phyloP scores from a whole-genome alignment of 2,797 vertebrate species.

The Hafferia zeledoni region DNA sequence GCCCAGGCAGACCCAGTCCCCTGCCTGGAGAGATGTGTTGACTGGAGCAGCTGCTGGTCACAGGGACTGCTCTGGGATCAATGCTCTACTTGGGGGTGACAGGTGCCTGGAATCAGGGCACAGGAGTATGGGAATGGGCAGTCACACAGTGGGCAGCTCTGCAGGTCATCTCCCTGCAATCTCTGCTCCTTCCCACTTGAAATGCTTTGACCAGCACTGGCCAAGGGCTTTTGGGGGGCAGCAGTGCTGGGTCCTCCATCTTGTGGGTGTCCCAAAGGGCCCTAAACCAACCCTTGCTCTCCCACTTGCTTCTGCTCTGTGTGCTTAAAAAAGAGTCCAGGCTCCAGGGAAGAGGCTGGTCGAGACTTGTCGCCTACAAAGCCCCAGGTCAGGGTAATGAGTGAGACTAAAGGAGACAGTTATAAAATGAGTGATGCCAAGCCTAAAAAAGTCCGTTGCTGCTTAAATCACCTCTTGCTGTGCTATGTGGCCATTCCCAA shows the following conservation, averaged over 20 bases:
- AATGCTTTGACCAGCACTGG: not conserved
- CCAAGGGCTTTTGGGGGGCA: not conserved
- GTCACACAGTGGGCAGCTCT: not conserved
- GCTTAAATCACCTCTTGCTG: not conserved
- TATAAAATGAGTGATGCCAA: not conserved
- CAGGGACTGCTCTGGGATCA: rapidly evolving
- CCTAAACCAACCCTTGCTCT: not conserved
- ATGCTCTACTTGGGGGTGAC: not conserved
- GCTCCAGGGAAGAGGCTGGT: not conserved
- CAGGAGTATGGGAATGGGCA: not conserved
- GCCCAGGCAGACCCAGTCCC: not conserved
- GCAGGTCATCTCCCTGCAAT: rapidly evolving
- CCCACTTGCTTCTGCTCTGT: not conserved
- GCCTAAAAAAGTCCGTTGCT: not conserved
- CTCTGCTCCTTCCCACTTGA: not conserved
- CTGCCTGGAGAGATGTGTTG: rapidly evolving
- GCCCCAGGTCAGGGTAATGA: not conserved
- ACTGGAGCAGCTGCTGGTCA: not conserved
- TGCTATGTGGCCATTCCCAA: rapidly evolving
- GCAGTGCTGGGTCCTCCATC: not conserved
- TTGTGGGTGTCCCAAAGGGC: not conserved
- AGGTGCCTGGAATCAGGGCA: not conserved
- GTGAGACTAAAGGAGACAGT: not conserved
- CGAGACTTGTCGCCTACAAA: rapidly evolving
- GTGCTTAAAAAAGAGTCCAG: not conserved